These are phyloP conservation scores for Eucriotettix oculatus DNA, from an alignment of 2,888 invertebrate species.

Conservation along the genomic window DNA sequence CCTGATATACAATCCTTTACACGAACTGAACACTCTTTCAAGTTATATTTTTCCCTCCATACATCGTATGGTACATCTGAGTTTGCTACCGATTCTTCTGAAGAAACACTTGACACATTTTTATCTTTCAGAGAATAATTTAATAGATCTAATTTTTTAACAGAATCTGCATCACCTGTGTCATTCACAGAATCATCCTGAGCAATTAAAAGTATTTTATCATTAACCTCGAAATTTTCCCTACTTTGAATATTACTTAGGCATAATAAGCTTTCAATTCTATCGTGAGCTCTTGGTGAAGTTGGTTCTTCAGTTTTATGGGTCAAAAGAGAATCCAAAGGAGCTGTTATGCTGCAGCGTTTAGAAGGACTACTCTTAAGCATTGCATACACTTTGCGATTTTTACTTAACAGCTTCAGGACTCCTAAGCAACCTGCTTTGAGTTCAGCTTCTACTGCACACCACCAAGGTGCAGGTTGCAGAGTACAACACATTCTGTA, in stretches of 20 bases:
- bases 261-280: neutral
- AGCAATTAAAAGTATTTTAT: neutral
- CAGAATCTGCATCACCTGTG: neutral
- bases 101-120: neutral
- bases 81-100: neutral
- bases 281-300: neutral
- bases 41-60: slow-evolving; percentile 23
- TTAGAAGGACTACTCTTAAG: slow-evolving; percentile 63
- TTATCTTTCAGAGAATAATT: neutral
- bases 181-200: neutral
- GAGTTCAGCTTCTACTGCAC: slow-evolving; percentile 34
- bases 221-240: neutral
- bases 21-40: slow-evolving; percentile 23
- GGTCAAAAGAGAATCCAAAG: neutral
- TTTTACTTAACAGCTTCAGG: slow-evolving; percentile 58
- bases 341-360: slow-evolving; percentile 28
- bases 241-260: no score
- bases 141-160: neutral
- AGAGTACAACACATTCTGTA: slow-evolving; percentile 16
- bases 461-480: slow-evolving; percentile 19
- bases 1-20: slow-evolving; percentile 25
- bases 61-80: slow-evolving; percentile 13
- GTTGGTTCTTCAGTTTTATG: neutral
- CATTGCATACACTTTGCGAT: slow-evolving; percentile 55
- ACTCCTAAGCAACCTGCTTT: slow-evolving; percentile 54